Base-by-base conservation (phyloP, 2,113 vertebrate genomes). In the Tenrec ecaudatus region DNA sequence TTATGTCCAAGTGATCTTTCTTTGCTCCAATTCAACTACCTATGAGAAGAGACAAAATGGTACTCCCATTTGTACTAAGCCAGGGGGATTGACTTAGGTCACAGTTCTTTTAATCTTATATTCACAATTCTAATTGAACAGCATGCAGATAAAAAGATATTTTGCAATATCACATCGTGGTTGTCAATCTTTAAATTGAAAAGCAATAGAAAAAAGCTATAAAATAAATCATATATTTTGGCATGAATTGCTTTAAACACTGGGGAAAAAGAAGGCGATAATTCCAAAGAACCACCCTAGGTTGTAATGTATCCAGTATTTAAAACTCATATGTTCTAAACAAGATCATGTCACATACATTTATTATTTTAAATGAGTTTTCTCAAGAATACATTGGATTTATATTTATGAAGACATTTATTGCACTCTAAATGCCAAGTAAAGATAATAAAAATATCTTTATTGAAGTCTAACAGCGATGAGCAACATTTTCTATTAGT, bases 341-440 rank as follows among this genome's bases (percentile, higher is more conserved):
- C 58, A 93, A 95, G 82, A 95, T 88, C 71, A 79, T 96, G 93
- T 95, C 93, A 94, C 23, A 58, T 85, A 33, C 38, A 95, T 95
- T 95, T 92, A 88, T 96, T 91, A 86, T 91, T 92, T 95, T 93
- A 95, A 96, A 93, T 82, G 10, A 27, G 68, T 57, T 93, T 47
- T 89, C 57, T 96, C 69, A 94, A 91, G 88, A 94, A 96, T 95
- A 73, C 89, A 89, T 53, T 95, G 89, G 57, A 89, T 96, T 95
- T 90, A 93, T 96, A 96, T 95, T 96, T 96, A 95, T 91, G 91
- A 86, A 91, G 89, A 91, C 68, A 88, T 95, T 97, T 96, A 96
- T 91, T 95, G 79, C 79, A 85, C 69, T 91, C 16, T 96, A 95
- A 97, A 94, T 95, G 93, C 88, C 93, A 95, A 92, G 12, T 68